phyloP scores from a whole-genome alignment of 1,140 invertebrate species.

The Magallana ariakensis region DNA sequence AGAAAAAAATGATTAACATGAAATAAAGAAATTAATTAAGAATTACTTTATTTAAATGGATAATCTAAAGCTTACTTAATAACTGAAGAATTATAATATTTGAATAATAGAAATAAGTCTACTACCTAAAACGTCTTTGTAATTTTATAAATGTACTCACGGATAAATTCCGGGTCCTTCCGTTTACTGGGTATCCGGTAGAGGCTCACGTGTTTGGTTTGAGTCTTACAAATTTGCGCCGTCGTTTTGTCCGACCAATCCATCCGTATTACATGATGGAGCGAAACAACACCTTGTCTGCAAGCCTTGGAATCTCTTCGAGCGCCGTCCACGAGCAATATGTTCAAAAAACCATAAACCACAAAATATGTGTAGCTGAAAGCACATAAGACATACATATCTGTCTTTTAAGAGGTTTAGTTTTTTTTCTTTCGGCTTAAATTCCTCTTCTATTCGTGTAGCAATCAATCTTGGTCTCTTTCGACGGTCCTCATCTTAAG shows the following conservation, averaged over 20 bases:
- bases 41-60: too few relatives aligned
- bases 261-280: neutral
- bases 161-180: neutral
- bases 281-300: neutral
- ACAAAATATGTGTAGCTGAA: neutral
- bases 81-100: too few relatives aligned
- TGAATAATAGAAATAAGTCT: too few relatives aligned
- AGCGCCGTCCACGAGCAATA: neutral
- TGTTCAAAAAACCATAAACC: constrained; percentile 12
- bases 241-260: neutral
- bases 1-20: too few relatives aligned
- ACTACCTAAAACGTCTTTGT: too few relatives aligned
- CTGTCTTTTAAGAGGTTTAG: neutral
- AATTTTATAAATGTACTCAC: neutral
- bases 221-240: neutral
- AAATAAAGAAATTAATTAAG: too few relatives aligned
- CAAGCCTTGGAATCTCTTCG: neutral
- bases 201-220: neutral
- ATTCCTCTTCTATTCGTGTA: neutral
- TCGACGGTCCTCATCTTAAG: neutral
- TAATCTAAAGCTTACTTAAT: too few relatives aligned
- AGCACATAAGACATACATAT: neutral
- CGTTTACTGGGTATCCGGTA: neutral
- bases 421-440: neutral
- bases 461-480: neutral